Conservation (phyloP, 53 echinoderm and acorn worm genomes). For the Zoroaster sp. region DNA sequence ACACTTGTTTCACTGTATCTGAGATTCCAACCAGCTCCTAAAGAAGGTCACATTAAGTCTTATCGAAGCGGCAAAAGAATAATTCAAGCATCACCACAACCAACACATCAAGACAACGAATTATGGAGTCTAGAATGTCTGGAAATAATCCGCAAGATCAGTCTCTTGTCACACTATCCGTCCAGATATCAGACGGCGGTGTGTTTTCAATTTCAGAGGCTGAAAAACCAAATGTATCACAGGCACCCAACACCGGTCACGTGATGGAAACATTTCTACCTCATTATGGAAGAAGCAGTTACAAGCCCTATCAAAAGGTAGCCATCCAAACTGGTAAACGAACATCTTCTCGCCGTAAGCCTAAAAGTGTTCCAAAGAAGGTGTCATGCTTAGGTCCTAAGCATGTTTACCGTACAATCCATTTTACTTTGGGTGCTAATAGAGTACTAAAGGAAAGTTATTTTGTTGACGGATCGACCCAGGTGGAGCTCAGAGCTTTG, state of each 20-base stretch:
- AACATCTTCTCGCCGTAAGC: background rate
- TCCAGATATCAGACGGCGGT: background rate
- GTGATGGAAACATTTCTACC: background rate
- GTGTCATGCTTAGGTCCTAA: background rate
- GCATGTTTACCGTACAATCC: background rate
- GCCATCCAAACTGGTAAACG: background rate
- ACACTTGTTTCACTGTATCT: too few species aligned
- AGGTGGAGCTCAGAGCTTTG: conserved; percentile 26
- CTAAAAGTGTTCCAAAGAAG: background rate
- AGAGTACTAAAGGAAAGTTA: background rate
- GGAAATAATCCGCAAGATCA: background rate
- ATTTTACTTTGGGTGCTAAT: background rate
- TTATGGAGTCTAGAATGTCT: background rate
- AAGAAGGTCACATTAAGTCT: too few species aligned
- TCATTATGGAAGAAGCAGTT: background rate
- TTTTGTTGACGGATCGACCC: background rate
- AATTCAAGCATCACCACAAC: too few species aligned
- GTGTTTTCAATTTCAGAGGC: background rate
- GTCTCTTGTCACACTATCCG: conserved; percentile 14
- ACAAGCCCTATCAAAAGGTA: background rate
- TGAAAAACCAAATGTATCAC: background rate
- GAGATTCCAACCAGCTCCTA: too few species aligned
- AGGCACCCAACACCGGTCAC: background rate
- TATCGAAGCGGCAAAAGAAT: too few species aligned
- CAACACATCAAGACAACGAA: too few species aligned